Base-by-base conservation (phyloP, 2,797 vertebrate species). In the Enteromius unitaeniatus region DNA sequence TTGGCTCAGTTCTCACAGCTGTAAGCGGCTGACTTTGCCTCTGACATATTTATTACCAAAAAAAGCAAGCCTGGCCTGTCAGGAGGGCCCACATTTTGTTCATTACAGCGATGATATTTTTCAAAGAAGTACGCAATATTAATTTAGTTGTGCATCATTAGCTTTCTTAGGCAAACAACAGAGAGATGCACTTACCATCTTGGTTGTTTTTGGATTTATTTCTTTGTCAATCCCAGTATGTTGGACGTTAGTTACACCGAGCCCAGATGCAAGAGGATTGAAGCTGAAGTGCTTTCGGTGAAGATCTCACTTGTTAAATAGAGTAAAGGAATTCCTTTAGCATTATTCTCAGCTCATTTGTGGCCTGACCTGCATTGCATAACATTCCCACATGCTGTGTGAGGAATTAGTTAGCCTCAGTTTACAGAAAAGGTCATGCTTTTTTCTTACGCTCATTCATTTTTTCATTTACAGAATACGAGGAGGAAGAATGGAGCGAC, bases 401-500 rank as follows among this genome's bases (percentile, higher is more conserved):
- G 34, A 91, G 92, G 91, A 93, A 93, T 92, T 88, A 77, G 23
- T 84, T 19, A 45, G 73, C 58, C 76, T 53, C 47, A 87, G 85
- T 89, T 89, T 88, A 90, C 89, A 89, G 85, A 53, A 62, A 2
- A 15, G 47, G 31, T 51, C 65, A 31, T 42, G n/a, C 62, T 31
- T 28, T 62, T 34, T 47, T 81, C 79, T 72, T 31, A 60, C 42
- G 58, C 80, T 80, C 53, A 70, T 81, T 78, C 26, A 42, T 72
- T 17, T 31, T 28, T 67, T 79, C 19, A 26, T 68, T 69, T 64
- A 45, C 85, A 96, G 95, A 96, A 83, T 93, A 92, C 70, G 94
- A 94, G 86, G 92, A 92, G 76, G 95, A 95, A 72, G 95, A 95
- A 23, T 96, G 96, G 96, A 95, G 95, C 55, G 84, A 88, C 0